These are phyloP conservation scores for Drosophila tropicalis DNA, from an alignment of 1,140 invertebrate species.

Conservation along the genomic window DNA sequence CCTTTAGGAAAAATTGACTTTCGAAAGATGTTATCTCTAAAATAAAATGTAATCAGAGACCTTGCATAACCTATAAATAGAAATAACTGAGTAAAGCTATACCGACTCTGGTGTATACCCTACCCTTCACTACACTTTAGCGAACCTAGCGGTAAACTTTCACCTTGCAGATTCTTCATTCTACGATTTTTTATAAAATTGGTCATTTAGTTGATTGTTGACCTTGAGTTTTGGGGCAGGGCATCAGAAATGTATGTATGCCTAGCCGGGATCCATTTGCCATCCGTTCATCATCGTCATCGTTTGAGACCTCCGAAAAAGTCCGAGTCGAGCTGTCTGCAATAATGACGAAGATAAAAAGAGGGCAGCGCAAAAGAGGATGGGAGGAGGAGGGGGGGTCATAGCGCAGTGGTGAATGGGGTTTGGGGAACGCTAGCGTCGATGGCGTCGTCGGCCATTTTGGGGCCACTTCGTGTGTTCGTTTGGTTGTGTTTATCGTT, in stretches of 20 bases:
- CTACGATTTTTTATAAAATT: too few species aligned
- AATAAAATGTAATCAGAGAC: too few species aligned
- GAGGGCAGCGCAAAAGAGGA: not conserved
- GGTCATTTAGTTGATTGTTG: not conserved
- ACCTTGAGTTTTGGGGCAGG: conserved; percentile 58
- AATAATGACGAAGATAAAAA: conserved; percentile 26
- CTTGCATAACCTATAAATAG: too few species aligned
- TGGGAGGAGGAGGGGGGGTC: not conserved
- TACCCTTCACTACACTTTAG: too few species aligned
- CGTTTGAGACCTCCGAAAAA: conserved; percentile 20
- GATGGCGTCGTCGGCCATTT: not conserved
- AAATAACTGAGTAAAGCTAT: too few species aligned
- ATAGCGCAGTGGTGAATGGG: not conserved
- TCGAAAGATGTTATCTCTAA: too few species aligned
- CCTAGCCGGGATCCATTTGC: conserved; percentile 22
- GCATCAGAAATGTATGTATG: conserved; percentile 27
- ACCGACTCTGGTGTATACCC: too few species aligned
- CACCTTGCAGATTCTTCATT: too few species aligned
- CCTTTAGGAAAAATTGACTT: too few species aligned
- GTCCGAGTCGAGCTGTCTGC: conserved; percentile 64
- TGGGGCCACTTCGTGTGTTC: conserved; percentile 3
- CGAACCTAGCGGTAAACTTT: too few species aligned
- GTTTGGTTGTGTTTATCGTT: conserved; percentile 13
- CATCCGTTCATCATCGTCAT: conserved; percentile 22
- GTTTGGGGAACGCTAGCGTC: not conserved